A percentile compares a stretch with the other conserved stretches of the same genome.
Evolutionary conservation across 1,140 invertebrate genomes (phyloP).

Genomic region (Caenorhabditis remanei): DNA sequence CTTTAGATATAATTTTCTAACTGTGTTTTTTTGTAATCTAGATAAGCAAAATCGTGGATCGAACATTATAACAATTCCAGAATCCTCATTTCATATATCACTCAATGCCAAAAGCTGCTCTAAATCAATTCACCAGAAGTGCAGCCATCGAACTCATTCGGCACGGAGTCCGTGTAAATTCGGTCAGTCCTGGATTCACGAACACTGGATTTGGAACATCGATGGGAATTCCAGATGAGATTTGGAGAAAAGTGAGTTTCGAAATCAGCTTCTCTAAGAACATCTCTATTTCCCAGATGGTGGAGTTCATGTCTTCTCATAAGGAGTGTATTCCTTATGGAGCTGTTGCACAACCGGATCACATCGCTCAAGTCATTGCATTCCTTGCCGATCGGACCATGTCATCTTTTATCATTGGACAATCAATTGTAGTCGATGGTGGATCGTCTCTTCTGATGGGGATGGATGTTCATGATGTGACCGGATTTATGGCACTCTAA

Average conservation of each 20-base stretch:
- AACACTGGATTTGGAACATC: background rate
- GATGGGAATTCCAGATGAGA: background rate
- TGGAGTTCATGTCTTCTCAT: background rate
- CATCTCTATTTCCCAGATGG: background rate
- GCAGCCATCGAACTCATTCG: background rate
- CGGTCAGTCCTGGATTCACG: constrained; percentile 8
- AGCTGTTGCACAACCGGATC: background rate
- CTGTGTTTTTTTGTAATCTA: no score
- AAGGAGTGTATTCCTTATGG: background rate
- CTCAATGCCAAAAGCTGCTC: constrained; percentile 49
- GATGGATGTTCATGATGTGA: background rate
- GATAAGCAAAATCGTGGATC: no score
- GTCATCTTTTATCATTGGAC: background rate
- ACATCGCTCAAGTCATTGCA: constrained; percentile 8
- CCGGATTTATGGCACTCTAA: background rate
- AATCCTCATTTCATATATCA: constrained; percentile 12
- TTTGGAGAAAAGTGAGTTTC: background rate
- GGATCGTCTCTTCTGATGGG: background rate
- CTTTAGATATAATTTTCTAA: no score
- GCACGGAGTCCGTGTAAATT: constrained; percentile 38
- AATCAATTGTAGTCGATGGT: background rate
- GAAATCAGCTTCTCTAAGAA: background rate
- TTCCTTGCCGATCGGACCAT: background rate
- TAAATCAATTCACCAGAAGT: constrained; percentile 51
- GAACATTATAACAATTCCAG: background rate